Evolutionary conservation across 2,113 vertebrate genomes (phyloP).

Genomic region (Sciurus niger): DNA sequence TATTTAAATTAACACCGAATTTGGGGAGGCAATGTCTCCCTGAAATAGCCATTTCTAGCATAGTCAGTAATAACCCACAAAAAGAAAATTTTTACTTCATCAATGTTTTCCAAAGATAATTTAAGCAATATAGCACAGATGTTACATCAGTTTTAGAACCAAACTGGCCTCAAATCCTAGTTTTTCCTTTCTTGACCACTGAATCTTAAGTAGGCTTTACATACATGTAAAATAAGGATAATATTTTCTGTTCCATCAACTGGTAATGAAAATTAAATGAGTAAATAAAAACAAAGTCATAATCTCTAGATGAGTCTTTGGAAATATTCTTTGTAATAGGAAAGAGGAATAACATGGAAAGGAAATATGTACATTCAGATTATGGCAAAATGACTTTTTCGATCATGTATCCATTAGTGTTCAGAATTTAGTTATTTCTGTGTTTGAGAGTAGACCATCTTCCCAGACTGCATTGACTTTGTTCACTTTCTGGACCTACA

Average conservation of each 20-base stretch:
- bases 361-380: neutral
- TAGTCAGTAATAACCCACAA: neutral
- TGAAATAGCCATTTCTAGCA: neutral
- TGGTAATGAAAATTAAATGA: slow-evolving; percentile 19
- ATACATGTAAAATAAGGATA: neutral
- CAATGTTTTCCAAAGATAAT: neutral
- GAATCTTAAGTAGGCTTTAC: neutral
- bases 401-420: neutral
- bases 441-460: neutral
- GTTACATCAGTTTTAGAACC: neutral
- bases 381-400: neutral
- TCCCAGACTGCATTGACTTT: neutral
- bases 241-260: neutral
- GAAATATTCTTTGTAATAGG: neutral
- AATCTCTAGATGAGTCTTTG: neutral
- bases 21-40: neutral
- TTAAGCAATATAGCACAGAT: neutral
- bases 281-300: neutral
- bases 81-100: neutral
- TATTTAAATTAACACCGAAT: neutral
- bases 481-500: neutral
- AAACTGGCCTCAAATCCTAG: neutral
- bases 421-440: neutral
- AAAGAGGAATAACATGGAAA: neutral
- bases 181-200: neutral